These are phyloP conservation scores for Synanthedon tipuliformis DNA, from an alignment of 2,888 invertebrate genomes.

Conservation along the genomic window DNA sequence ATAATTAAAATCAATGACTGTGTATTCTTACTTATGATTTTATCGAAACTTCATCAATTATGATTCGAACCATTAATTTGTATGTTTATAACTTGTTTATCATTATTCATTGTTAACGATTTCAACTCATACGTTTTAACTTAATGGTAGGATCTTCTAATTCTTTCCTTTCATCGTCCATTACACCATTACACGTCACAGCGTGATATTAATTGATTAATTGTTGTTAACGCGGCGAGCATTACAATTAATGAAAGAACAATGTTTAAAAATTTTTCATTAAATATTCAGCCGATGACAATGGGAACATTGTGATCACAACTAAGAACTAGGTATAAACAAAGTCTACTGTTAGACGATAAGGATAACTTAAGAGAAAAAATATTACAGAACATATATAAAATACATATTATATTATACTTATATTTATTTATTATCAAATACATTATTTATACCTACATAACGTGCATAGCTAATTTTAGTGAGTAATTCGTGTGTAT, in stretches of 20 bases:
- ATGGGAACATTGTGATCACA: too few relatives aligned
- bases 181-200: slow-evolving; percentile 32
- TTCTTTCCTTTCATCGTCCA: slow-evolving; percentile 29
- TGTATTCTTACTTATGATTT: neutral
- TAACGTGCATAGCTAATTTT: too few relatives aligned
- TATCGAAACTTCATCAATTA: slow-evolving; percentile 3
- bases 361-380: too few relatives aligned
- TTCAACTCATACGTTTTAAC: slow-evolving; percentile 18
- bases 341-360: too few relatives aligned
- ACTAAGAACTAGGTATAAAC: too few relatives aligned
- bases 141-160: slow-evolving; percentile 38
- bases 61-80: slow-evolving; percentile 19
- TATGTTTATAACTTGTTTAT: slow-evolving; percentile 17
- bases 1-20: neutral
- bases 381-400: too few relatives aligned
- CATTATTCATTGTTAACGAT: slow-evolving; percentile 37
- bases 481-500: too few relatives aligned
- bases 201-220: slow-evolving; percentile 45
- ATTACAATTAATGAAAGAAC: neutral
- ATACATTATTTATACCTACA: too few relatives aligned
- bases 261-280: too few relatives aligned
- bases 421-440: too few relatives aligned
- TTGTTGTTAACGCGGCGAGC: slow-evolving; percentile 12
- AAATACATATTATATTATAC: too few relatives aligned
- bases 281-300: too few relatives aligned